Base-by-base conservation (phyloP, 2,888 invertebrate species). In the Rhamnusium bicolor region DNA sequence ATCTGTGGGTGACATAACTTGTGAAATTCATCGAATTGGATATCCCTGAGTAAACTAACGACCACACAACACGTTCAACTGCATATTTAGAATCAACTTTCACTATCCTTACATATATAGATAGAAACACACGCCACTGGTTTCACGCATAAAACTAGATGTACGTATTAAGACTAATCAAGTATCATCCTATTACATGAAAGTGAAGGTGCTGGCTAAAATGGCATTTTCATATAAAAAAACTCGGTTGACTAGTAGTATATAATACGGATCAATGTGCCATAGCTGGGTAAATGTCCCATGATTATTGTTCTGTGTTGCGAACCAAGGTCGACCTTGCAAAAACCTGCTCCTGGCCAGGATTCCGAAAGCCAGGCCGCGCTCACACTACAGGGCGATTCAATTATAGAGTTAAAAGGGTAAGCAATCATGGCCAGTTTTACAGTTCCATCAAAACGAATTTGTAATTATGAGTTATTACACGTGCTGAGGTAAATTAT, bases 221-320 rank as follows among this genome's bases (percentile, higher is more conserved):
- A 56, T 54, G 70, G 63, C 19, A 19, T 18, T 68, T 67, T 60
- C 40, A 29, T 40, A 69, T 65, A 72, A 72, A 74, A 79, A n/a
- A n/a, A 77, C 74, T 62, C 62, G 74, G 62, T 71, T 71, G 72
- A 71, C 69, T 63, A 68, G 63, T 68, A 49, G 60, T 69, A 73
- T 69, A 71, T 73, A 77, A 78, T 80, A 73, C 80, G 80, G 81
- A 80, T 81, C 81, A 81, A 78, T 80, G 81, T 81, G 80, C 80
- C 79, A 77, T 72, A 72, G 79, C 69, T 75, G 77, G 81, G 81
- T 80, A 81, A 81, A 81, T 74, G 81, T 74, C 75, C 81, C 79
- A 72, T 74, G 79, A 81, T 81, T 78, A 81, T 80, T 80, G 79
- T 81, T 79, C 74, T 79, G 72, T 73, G 76, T 72, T 65, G 70